These are phyloP conservation scores for Hydractinia symbiolongicarpus DNA, from an alignment of 30 jellyfish, hydroid and myxozoan genomes.

Conservation along the genomic window DNA sequence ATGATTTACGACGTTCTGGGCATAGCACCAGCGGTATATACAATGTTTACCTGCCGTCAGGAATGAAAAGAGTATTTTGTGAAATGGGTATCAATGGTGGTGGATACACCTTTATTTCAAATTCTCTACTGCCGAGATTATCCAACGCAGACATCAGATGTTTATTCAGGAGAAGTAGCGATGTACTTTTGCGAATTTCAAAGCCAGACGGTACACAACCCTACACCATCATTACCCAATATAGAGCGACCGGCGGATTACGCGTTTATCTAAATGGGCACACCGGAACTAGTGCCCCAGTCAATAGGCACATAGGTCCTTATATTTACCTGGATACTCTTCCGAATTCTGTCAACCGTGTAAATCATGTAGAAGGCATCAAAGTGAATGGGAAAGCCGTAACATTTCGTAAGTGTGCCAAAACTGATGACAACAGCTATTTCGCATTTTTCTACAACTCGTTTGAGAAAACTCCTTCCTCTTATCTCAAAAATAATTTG, in stretches of 20 bases:
- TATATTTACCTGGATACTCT: conserved; percentile 34
- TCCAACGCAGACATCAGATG: conserved; percentile 21
- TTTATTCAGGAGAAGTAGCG: conserved; percentile 19
- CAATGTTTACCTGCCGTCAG: conserved; percentile 30
- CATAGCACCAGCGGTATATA: conserved; percentile 24
- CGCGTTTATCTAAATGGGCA: conserved; percentile 27
- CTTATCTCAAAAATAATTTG: too few species aligned
- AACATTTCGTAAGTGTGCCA: not conserved
- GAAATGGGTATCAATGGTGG: conserved; percentile 59
- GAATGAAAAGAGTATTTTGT: conserved; percentile 34
- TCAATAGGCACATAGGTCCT: conserved; percentile 17
- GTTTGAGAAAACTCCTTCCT: too few species aligned
- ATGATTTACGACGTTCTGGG: too few species aligned
- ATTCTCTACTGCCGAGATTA: conserved; percentile 12
- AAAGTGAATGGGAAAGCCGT: not conserved
- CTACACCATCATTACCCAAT: conserved; percentile 36
- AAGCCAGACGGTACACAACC: conserved; percentile 48
- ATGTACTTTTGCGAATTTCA: conserved; percentile 39
- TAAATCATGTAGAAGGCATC: not conserved
- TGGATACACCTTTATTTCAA: conserved; percentile 41
- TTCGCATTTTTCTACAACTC: too few species aligned
- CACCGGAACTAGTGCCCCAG: conserved; percentile 23
- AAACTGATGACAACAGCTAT: not conserved
- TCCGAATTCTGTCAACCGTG: conserved; percentile 8
- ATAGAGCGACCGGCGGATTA: conserved; percentile 26